Evolutionary conservation across 2,113 vertebrate genomes (phyloP), one percentile per base, ranked within the genome.

Genomic region (Ellobius talpinus): DNA sequence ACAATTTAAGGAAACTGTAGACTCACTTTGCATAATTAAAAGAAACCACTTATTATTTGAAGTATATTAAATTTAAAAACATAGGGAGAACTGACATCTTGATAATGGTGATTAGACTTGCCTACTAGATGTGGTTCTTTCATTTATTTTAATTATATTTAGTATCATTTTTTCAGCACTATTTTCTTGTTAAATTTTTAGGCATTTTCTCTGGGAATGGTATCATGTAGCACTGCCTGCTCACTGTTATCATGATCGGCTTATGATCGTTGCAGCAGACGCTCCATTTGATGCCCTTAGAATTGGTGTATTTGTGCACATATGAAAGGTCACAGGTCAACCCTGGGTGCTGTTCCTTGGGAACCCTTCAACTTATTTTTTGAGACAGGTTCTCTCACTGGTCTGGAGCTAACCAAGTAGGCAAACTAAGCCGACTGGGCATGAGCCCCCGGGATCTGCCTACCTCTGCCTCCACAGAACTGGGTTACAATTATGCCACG

Each of bases 41-140:
- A 58, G 50, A 31, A 88, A 39, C 24, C 36, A 65, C 19, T 31
- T 86, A 74, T 14, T 81, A 84, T 90, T 65, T 92, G 63, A 79
- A 65, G 79, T 86, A 58, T 9, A 58, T 90, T 86, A 81, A 72
- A 86, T 81, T 72, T 88, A 94, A 65, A 94, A 90, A 91, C 70
- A 87, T 1, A 61, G 36, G 39, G 55, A 95, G 33, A 85, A 47
- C 9, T n/a, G 39, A 90, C 3, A 9, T 84, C 76, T 73, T 73
- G 11, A 58, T 96, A 96, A 85, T 1, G 0, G 50, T 73, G 39
- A 92, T 79, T 63, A 95, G 85, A 93, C 76, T 42, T 81, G 3
- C 36, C 39, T 76, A 70, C 72, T 84, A 77, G 92, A 91, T 61
- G 93, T 1, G 5, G 31, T 33, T 74, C 66, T 90, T 85, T 77